A percentile compares a stretch with the other conserved stretches of the same genome.
phyloP scores from a whole-genome alignment of 1,140 invertebrate species.

The Ridgeia piscesae region DNA sequence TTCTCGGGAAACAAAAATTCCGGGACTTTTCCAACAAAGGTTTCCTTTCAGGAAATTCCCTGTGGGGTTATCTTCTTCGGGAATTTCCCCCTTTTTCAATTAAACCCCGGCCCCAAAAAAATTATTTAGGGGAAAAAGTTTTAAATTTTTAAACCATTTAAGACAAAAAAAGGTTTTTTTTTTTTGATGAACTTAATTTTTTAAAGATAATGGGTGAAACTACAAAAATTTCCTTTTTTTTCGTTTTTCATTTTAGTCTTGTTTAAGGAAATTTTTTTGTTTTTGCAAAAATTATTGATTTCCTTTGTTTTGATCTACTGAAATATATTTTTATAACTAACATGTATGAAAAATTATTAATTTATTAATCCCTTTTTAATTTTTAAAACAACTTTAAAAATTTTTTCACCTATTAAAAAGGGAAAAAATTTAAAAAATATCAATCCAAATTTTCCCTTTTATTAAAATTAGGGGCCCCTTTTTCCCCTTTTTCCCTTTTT shows the following conservation, averaged over 20 bases:
- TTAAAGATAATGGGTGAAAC: background rate
- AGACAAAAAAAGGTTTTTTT: background rate
- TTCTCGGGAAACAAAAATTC: background rate
- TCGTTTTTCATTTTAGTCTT: background rate
- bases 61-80: background rate
- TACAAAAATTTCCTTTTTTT: background rate
- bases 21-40: background rate
- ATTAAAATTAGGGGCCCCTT: too few relatives aligned
- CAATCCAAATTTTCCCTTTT: too few relatives aligned
- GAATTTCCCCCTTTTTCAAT: background rate
- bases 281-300: too few relatives aligned
- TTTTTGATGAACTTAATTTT: background rate
- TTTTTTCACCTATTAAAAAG: too few relatives aligned
- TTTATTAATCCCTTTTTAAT: too few relatives aligned
- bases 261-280: background rate
- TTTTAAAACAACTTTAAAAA: background rate
- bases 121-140: background rate
- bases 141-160: background rate
- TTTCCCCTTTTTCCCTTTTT: background rate
- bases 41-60: background rate
- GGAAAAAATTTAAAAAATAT: too few relatives aligned
- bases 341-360: too few relatives aligned
- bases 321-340: too few relatives aligned
- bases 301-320: too few relatives aligned
- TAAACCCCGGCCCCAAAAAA: background rate